Base-by-base conservation (phyloP, 2,113 vertebrate genomes). In the Perca flavescens region DNA sequence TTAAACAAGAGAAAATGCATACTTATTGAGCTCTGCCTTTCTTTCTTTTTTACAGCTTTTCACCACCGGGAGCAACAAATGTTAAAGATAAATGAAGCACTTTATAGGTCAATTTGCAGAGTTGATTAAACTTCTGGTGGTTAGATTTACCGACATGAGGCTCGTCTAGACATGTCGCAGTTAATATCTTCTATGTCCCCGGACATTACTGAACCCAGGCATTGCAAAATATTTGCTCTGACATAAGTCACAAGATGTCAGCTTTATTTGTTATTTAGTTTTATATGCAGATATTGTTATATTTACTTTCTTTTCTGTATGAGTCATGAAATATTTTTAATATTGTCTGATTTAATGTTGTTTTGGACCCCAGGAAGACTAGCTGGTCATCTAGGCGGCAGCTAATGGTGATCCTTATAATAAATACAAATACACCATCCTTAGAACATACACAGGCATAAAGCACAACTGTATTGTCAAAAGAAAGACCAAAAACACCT, bases 91-190 rank as follows among this genome's bases (percentile, higher is more conserved):
- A 91, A 92, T 81, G 46, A 86, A 74, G 21, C 75, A 70, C 79
- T 94, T 93, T 91, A 90, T 76, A 79, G 73, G 86, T 87, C 82
- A 85, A 82, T 90, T 89, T 85, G 72, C 80, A 71, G 77, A 74
- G 82, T 80, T 91, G 82, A 94, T 94, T 90, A 87, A 88, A 88
- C 70, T 57, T 80, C 22, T 69, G 43, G 82, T 70, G 88, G 80
- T 91, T 83, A 83, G 74, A 90, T 92, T 88, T 85, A 62, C 77
- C 67, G 28, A 86, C 77, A 69, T 22, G 31, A 74, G 77, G 69
- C 79, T 80, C 25, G 90, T 94, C 94, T 93, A 93, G 92, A 94
- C 90, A 2, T 83, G 73, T 85, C 71, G 61, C 56, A 56, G 36
- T 79, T 64, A 63, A 74, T 61, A 25, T 67, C 15, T 65, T 46